Conservation (phyloP, 2,113 vertebrate species). For the Ranitomeya imitator region DNA sequence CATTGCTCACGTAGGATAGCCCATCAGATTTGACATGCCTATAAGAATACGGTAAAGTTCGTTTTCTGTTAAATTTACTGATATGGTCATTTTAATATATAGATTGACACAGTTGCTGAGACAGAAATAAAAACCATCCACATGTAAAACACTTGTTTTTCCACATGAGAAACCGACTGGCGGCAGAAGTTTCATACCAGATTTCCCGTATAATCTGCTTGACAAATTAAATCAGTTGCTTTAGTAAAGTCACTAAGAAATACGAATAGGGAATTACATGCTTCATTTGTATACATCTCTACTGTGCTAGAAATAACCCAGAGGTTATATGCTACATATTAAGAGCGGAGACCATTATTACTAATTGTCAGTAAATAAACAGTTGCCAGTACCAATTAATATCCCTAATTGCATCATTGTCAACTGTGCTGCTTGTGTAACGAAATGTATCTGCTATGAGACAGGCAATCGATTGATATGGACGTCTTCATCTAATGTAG, state of each 20-base stretch:
- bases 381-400: background rate
- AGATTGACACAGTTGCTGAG: background rate
- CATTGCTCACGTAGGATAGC: too few relatives aligned
- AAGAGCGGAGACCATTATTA: background rate
- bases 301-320: background rate
- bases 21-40: background rate
- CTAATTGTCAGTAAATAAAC: background rate
- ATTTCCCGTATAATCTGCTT: background rate
- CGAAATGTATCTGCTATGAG: background rate
- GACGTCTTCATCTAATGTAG: background rate
- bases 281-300: slow-evolving; percentile 14
- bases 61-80: background rate
- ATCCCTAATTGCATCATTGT: background rate
- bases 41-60: background rate
- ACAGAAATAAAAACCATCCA: background rate
- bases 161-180: background rate
- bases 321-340: slow-evolving; percentile 1
- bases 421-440: background rate
- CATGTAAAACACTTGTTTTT: background rate
- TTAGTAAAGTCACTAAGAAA: background rate
- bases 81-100: background rate
- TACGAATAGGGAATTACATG: slow-evolving; percentile 6
- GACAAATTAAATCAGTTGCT: slow-evolving; percentile 24
- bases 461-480: background rate
- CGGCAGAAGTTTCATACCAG: background rate